A percentile compares a stretch with the other conserved stretches of the same genome.
Conservation (phyloP, 2,113 vertebrate genomes). For the Nerophis lumbriciformis region DNA sequence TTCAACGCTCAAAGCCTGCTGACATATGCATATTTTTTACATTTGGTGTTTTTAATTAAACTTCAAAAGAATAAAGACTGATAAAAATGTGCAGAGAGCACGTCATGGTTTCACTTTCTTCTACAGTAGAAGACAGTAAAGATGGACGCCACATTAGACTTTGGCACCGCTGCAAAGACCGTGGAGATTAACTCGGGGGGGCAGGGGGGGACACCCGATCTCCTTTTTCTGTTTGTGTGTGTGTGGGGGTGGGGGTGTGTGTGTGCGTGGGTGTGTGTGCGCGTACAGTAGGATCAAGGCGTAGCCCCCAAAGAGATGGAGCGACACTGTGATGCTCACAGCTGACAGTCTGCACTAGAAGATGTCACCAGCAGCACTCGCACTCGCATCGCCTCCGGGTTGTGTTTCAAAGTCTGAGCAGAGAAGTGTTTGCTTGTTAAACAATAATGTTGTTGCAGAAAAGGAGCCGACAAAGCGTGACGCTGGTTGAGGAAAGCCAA, state of each 20-base stretch:
- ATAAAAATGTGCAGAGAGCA: too few relatives aligned
- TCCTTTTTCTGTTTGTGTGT: too few relatives aligned
- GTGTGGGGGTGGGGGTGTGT: neutral
- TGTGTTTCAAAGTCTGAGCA: conserved; percentile 18
- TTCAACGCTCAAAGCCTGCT: conserved; percentile 25
- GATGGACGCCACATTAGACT: conserved; percentile 3
- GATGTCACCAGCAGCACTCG: conserved; percentile 1
- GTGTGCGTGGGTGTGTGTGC: conserved; percentile 2
- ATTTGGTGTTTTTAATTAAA: conserved; percentile 70
- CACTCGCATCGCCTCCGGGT: conserved; percentile 1
- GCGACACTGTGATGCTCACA: conserved; percentile 6
- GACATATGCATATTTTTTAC: conserved; percentile 65
- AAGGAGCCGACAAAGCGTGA: too few relatives aligned
- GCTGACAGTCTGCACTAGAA: conserved; percentile 14
- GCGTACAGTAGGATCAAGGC: neutral
- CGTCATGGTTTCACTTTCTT: conserved; percentile 7
- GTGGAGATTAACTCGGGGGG: conserved; percentile 7
- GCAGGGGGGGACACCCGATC: neutral
- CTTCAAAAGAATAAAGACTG: conserved; percentile 60
- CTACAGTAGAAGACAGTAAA: neutral
- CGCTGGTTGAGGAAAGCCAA: too few relatives aligned
- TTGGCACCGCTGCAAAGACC: conserved; percentile 7
- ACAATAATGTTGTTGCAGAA: too few relatives aligned
- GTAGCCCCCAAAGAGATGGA: neutral
- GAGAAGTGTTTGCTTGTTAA: conserved; percentile 10